Conservation (phyloP, 2,797 vertebrate species). For the Dromococcyx pavoninus region DNA sequence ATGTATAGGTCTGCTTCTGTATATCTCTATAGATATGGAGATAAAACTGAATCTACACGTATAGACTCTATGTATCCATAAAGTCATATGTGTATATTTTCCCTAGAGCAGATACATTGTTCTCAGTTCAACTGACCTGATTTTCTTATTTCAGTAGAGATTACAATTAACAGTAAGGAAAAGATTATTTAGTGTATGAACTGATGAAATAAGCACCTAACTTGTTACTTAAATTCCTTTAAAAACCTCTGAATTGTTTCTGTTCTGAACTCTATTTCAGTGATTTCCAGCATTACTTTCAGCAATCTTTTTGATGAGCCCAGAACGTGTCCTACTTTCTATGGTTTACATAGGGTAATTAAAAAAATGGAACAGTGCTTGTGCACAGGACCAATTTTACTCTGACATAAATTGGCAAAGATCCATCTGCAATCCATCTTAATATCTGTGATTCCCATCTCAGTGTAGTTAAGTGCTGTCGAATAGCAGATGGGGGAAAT, state of each 20-base stretch:
- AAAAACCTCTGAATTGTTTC: neutral
- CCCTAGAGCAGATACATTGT: neutral
- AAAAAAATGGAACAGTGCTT: neutral
- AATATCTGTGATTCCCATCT: neutral
- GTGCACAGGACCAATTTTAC: neutral
- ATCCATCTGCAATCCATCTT: neutral
- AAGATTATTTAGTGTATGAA: neutral
- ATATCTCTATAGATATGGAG: neutral
- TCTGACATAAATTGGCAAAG: neutral
- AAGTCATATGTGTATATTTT: neutral
- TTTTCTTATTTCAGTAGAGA: neutral
- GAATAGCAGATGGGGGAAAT: constrained; percentile 18
- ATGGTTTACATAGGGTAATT: neutral
- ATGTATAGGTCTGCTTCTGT: neutral
- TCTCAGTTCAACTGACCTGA: neutral
- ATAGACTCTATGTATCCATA: neutral
- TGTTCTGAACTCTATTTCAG: neutral
- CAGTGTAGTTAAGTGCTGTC: neutral
- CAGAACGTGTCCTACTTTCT: constrained; percentile 1
- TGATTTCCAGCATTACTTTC: neutral
- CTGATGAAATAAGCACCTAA: neutral
- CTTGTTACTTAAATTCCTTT: neutral
- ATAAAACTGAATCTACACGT: neutral
- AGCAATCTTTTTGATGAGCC: neutral
- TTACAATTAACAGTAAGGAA: neutral